Base-by-base conservation (phyloP, 2,888 invertebrate species). In the Drosophila monieri region DNA sequence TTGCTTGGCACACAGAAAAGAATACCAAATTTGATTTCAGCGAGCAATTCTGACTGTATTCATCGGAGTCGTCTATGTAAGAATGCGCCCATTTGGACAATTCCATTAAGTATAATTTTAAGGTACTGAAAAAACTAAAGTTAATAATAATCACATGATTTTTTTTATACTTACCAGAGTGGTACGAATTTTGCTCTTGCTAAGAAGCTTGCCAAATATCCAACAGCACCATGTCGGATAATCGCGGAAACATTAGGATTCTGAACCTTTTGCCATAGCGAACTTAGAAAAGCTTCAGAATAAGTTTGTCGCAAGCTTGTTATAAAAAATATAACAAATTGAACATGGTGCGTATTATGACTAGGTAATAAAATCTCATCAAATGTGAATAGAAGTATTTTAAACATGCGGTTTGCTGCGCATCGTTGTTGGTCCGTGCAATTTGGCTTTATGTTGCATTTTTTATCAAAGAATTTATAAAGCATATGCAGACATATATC, bases 1-100 rank as follows among this genome's bases (percentile, higher is more conserved):
- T 93, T 0, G 97, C 95, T 91, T 99, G 98, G 80, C 98, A 98
- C 3, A 97, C 94, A 1, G 96, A 94, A 90, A 98, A 98, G 92
- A 99, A 99, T 0, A 98, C 95, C 3, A 95, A 93, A 89, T 99
- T 98, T 0, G 95, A 94, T 80, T 95, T 94, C 0, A 94, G 88
- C 76, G 95, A 95, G 49, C 86, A 77, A 60, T 90, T 90, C 15
- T 85, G 84, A 46, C 87, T 87, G 44, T 88, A 87, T 44, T 88
- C 87, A 80, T 91, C 91, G 27, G 88, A 80, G 37, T 88, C 83
- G 51, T 90, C 84, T 48, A 97, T 95, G 89, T 98, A 98, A 0
- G 93, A 92, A 89, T 97, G 97, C 67, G 97, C 95, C 97, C 98
- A 98, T 1, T 93, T 93, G 0, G 95, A 93, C 92, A 98, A 94